phyloP scores from a whole-genome alignment of 2,113 vertebrate genomes.

The Grus americana region DNA sequence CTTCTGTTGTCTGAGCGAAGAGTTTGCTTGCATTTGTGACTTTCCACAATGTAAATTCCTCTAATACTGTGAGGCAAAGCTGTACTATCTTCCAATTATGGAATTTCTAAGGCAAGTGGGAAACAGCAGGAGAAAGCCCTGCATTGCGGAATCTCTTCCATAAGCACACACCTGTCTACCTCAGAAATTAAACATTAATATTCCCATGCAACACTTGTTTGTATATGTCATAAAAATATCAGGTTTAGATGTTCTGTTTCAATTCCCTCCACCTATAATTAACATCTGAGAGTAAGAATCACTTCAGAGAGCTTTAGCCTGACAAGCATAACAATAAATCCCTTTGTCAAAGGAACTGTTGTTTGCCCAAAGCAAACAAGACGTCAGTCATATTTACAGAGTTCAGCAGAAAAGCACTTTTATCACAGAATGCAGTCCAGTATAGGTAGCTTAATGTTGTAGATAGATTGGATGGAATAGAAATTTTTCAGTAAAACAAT shows the following conservation, averaged over 20 bases:
- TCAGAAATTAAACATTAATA: not conserved
- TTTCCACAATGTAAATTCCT: not conserved
- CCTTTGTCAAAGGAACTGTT: not conserved
- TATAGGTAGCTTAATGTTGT: not conserved
- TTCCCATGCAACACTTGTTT: not conserved
- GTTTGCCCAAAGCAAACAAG: not conserved
- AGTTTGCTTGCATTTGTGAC: not conserved
- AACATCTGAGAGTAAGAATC: not conserved
- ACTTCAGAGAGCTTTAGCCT: not conserved
- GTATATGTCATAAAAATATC: not conserved
- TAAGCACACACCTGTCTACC: not conserved
- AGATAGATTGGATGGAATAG: not conserved
- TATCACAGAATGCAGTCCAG: not conserved
- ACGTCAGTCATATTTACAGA: not conserved
- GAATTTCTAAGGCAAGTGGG: not conserved
- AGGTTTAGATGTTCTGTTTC: not conserved
- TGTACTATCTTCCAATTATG: not conserved
- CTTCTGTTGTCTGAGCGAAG: not conserved
- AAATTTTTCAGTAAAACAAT: not conserved
- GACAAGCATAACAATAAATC: not conserved
- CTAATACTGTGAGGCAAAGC: not conserved
- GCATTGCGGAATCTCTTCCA: not conserved
- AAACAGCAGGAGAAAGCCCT: not conserved
- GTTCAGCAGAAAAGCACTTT: not conserved
- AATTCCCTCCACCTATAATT: not conserved